Percentiles rank a stretch among this genome's conserved stretches.
phyloP scores from a whole-genome alignment of 2,797 vertebrate species.

The Sebastiscus tertius region DNA sequence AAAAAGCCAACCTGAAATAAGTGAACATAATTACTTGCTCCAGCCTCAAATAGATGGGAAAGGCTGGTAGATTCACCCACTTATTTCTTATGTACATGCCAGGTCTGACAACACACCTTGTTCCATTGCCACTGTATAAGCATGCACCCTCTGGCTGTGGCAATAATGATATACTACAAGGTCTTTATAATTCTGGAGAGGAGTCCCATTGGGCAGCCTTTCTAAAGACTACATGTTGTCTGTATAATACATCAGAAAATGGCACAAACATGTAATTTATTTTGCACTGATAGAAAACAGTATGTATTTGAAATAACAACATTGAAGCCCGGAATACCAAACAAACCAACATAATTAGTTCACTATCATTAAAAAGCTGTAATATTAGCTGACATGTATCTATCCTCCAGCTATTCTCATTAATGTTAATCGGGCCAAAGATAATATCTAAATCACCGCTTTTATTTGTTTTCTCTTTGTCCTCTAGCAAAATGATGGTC shows the following conservation, averaged over 20 bases:
- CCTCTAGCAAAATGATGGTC: constrained; percentile 94
- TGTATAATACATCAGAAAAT: background rate
- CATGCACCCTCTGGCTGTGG: background rate
- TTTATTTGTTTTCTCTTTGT: constrained; percentile 24
- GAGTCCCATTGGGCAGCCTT: constrained; percentile 1
- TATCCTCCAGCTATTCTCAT: constrained; percentile 16
- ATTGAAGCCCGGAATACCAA: background rate
- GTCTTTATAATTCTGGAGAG: constrained; percentile 20
- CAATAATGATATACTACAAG: constrained; percentile 13
- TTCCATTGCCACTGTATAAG: background rate
- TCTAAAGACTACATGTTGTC: background rate
- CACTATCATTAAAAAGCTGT: constrained; percentile 4
- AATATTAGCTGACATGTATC: constrained; percentile 5
- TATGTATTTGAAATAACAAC: background rate
- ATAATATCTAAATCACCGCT: constrained; percentile 14
- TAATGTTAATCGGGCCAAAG: constrained; percentile 2
- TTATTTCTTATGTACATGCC: background rate
- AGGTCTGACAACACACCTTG: constrained; percentile 2
- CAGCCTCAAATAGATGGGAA: background rate
- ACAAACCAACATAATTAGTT: constrained; percentile 1
- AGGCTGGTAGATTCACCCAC: background rate
- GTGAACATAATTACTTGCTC: background rate
- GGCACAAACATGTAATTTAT: background rate
- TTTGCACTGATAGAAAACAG: background rate
- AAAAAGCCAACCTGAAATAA: background rate